phyloP scores from a whole-genome alignment of 2,888 invertebrate species.

The Melanotus villosus region DNA sequence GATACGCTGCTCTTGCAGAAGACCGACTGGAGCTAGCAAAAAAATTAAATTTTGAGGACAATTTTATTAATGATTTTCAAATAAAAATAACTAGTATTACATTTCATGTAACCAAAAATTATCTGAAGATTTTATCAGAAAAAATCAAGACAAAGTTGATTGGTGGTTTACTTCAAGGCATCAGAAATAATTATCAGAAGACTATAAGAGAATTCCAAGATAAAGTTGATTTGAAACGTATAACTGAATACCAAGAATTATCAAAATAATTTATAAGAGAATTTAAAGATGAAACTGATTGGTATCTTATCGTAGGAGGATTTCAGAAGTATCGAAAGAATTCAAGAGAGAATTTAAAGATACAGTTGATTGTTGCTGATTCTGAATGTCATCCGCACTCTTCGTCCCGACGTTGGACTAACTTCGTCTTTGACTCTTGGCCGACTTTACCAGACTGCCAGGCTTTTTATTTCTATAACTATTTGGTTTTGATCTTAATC shows the following conservation, averaged over 20 bases:
- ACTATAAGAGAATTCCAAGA: neutral
- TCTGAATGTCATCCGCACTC: too few relatives aligned
- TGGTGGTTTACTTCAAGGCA: neutral
- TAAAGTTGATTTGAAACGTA: too few relatives aligned
- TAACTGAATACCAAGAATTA: too few relatives aligned
- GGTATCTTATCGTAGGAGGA: neutral
- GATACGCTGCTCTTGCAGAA: neutral
- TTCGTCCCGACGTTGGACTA: too few relatives aligned
- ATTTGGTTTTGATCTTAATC: too few relatives aligned
- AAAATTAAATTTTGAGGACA: neutral
- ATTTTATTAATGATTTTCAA: slow-evolving; percentile 2
- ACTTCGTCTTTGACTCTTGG: too few relatives aligned
- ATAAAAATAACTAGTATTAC: neutral
- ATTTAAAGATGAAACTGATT: neutral
- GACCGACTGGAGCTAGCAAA: neutral
- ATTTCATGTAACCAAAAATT: slow-evolving; percentile 1
- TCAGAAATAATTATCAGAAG: neutral
- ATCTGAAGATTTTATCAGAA: neutral
- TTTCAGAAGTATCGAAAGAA: too few relatives aligned
- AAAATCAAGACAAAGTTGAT: neutral
- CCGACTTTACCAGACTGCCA: too few relatives aligned
- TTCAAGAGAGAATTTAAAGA: too few relatives aligned
- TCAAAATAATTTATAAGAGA: too few relatives aligned
- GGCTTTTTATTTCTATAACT: too few relatives aligned
- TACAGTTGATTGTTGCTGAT: too few relatives aligned